A percentile compares a stretch with the other conserved stretches of the same genome.
These are phyloP conservation scores for Poicephalus meyeri DNA, from an alignment of 2,113 vertebrate species.

Conservation along the genomic window DNA sequence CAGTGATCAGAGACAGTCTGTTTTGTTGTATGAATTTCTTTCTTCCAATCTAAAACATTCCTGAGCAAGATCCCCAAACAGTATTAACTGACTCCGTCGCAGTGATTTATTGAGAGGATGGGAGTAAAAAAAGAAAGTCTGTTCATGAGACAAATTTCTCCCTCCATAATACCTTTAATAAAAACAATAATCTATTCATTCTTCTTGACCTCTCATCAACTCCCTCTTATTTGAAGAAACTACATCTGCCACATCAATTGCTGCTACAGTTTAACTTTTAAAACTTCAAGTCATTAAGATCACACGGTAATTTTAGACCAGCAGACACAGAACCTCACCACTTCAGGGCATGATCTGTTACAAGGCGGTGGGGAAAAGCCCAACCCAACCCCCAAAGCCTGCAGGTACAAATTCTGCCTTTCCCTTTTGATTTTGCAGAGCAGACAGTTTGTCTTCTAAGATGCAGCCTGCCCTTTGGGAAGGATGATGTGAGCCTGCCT, in stretches of 20 bases:
- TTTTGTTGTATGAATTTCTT: neutral
- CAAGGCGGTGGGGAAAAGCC: neutral
- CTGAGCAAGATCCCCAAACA: neutral
- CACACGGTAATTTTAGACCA: neutral
- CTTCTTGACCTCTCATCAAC: slow-evolving; percentile 45
- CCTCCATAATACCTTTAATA: slow-evolving; percentile 4
- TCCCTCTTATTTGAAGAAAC: neutral
- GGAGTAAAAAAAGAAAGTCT: slow-evolving; percentile 21
- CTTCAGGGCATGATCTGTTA: neutral
- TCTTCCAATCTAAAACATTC: slow-evolving; percentile 2
- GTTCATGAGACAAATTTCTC: slow-evolving; percentile 15
- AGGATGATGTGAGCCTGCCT: neutral
- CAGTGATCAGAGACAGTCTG: neutral
- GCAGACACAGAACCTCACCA: neutral
- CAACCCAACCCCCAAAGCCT: neutral
- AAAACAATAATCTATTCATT: slow-evolving; percentile 36
- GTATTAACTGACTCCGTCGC: neutral
- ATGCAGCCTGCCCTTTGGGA: neutral
- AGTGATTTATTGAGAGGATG: slow-evolving; percentile 28
- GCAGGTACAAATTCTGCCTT: neutral
- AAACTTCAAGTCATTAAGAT: slow-evolving; percentile 7
- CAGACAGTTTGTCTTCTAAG: neutral
- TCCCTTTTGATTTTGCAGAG: neutral
- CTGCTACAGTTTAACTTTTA: slow-evolving; percentile 18
- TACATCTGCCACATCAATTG: slow-evolving; percentile 43